Conservation (phyloP, 2,113 vertebrate species). For the Mormyrus iriodes region DNA sequence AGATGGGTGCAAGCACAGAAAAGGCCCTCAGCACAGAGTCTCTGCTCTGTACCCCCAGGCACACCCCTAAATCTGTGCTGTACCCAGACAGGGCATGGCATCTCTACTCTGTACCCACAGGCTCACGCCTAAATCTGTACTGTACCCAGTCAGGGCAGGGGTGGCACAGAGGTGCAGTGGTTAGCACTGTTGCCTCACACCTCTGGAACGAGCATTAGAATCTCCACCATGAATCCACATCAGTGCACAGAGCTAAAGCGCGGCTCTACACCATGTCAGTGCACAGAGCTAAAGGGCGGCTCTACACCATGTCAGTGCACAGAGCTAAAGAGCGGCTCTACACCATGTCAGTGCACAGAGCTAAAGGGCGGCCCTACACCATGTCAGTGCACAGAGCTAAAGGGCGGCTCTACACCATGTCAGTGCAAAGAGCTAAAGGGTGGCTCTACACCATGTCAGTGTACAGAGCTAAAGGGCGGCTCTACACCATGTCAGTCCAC, state of each 20-base stretch:
- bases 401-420: background rate
- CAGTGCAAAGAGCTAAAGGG: too few relatives aligned
- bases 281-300: too few relatives aligned
- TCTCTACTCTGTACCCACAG: background rate
- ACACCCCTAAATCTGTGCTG: background rate
- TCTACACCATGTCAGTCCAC: too few relatives aligned
- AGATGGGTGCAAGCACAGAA: conserved; percentile 20
- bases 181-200: too few relatives aligned
- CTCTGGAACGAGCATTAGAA: too few relatives aligned
- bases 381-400: background rate
- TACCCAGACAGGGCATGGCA: background rate
- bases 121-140: background rate
- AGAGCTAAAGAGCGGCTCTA: too few relatives aligned
- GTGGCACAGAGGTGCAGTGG: too few relatives aligned
- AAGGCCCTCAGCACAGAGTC: conserved; percentile 10
- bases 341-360: background rate
- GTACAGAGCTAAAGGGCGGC: too few relatives aligned
- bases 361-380: background rate
- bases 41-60: background rate
- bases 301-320: too few relatives aligned
- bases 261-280: too few relatives aligned
- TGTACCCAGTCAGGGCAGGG: background rate
- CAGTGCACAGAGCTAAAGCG: too few relatives aligned
- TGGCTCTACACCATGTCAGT: background rate
- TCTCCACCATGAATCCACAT: too few relatives aligned